Evolutionary conservation across 2,113 vertebrate species (phyloP).

Genomic region (Candoia aspera): DNA sequence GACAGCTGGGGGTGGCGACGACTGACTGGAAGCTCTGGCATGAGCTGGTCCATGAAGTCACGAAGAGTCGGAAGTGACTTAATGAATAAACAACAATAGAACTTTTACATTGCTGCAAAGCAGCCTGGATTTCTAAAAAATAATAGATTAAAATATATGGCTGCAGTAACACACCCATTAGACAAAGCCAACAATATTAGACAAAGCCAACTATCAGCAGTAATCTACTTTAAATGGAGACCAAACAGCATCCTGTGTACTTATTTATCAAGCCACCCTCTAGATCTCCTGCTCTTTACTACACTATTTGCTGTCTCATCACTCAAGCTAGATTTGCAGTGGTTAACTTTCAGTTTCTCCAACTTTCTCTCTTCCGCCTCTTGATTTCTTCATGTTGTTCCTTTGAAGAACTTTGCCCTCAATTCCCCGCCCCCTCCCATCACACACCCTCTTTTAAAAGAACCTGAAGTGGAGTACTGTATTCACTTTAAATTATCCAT

Average conservation of each 20-base stretch:
- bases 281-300: background rate
- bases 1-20: too few species aligned
- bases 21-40: too few species aligned
- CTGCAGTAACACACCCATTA: background rate
- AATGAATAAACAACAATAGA: too few species aligned
- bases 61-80: too few species aligned
- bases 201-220: background rate
- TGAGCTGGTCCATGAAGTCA: too few species aligned
- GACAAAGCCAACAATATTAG: background rate
- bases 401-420: background rate
- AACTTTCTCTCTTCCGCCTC: background rate
- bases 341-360: slow-evolving; percentile 1
- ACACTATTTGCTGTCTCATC: background rate
- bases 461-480: background rate
- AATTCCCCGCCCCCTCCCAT: background rate
- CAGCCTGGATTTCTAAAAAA: background rate
- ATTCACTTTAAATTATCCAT: background rate
- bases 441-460: background rate
- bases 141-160: background rate
- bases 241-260: background rate
- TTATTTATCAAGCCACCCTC: background rate
- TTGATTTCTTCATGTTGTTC: background rate
- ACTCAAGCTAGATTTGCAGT: background rate
- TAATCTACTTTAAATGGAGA: background rate
- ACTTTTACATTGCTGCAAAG: background rate